phyloP scores from a whole-genome alignment of 2,888 invertebrate genomes.

The Zonitis immaculata region DNA sequence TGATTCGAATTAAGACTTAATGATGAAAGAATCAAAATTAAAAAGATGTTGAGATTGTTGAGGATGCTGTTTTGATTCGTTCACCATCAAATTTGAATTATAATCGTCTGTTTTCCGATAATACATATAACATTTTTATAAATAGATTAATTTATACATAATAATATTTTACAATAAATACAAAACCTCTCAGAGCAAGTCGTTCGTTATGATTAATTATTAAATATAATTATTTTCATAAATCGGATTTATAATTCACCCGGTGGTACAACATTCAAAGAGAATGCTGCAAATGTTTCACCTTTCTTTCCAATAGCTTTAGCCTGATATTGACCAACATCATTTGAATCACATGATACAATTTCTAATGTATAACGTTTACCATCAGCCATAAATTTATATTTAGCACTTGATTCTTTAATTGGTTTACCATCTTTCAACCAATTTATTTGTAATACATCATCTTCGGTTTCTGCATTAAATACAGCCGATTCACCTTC shows the following conservation, averaged over 20 bases:
- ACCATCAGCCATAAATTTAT: slow-evolving; percentile 78
- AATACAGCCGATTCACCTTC: slow-evolving; percentile 77
- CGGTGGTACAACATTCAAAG: slow-evolving; percentile 68
- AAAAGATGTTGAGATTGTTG: slow-evolving; percentile 29
- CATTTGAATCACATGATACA: slow-evolving; percentile 66
- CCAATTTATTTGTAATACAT: slow-evolving; percentile 72
- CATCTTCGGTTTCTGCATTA: slow-evolving; percentile 72
- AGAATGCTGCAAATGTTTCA: slow-evolving; percentile 79
- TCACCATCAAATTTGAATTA: slow-evolving; percentile 11
- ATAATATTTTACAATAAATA: slow-evolving; percentile 37
- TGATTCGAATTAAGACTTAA: slow-evolving; percentile 11
- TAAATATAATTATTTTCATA: slow-evolving; percentile 5
- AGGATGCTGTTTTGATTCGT: slow-evolving; percentile 34
- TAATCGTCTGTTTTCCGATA: slow-evolving; percentile 22
- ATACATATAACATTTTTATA: slow-evolving; percentile 38
- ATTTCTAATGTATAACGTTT: slow-evolving; percentile 76
- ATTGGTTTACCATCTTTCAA: slow-evolving; percentile 88
- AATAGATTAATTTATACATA: slow-evolving; percentile 39
- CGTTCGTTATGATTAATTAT: slow-evolving; percentile 39
- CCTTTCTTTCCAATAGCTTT: slow-evolving; percentile 82
- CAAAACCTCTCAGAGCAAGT: slow-evolving; percentile 41
- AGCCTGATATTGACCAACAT: slow-evolving; percentile 84
- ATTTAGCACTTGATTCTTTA: slow-evolving; percentile 72
- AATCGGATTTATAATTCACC: slow-evolving; percentile 50
- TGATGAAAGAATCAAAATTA: slow-evolving; percentile 16